phyloP scores from a whole-genome alignment of 2,797 vertebrate genomes.

The Acanthurus lineatus region DNA sequence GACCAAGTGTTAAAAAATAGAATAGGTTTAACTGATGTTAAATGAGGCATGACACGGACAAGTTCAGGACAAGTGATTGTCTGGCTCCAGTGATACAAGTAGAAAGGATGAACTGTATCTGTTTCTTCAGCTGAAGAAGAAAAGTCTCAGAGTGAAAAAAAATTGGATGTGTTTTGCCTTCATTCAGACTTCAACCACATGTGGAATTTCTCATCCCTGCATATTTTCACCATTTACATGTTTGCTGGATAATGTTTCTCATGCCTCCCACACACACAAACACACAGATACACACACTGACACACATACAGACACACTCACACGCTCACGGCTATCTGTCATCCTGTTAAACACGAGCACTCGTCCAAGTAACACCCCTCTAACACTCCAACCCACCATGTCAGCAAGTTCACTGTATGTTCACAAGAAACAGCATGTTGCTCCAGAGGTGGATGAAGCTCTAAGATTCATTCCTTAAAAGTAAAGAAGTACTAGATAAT shows the following conservation, averaged over 20 bases:
- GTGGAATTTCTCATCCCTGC: slow-evolving; percentile 68
- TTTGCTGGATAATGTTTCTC: slow-evolving; percentile 39
- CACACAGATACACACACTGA: slow-evolving; percentile 21
- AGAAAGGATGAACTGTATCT: slow-evolving; percentile 3
- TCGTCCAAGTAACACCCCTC: slow-evolving; percentile 21
- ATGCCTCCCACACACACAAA: slow-evolving; percentile 28
- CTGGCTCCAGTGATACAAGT: neutral
- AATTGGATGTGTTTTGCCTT: neutral
- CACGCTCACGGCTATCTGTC: slow-evolving; percentile 32
- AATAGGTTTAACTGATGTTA: neutral
- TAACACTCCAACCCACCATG: neutral
- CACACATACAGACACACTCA: slow-evolving; percentile 6
- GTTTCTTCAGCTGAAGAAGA: neutral
- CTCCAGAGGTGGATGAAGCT: neutral
- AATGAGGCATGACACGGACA: neutral
- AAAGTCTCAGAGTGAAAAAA: slow-evolving; percentile 1
- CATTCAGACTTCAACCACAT: slow-evolving; percentile 32
- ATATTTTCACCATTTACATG: slow-evolving; percentile 43
- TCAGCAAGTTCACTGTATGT: slow-evolving; percentile 29
- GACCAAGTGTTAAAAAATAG: too few species aligned
- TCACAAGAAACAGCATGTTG: neutral
- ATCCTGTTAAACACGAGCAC: slow-evolving; percentile 48
- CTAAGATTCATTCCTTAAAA: neutral
- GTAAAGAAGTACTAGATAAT: too few species aligned
- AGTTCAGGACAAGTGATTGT: slow-evolving; percentile 1